A percentile compares a stretch with the other conserved stretches of the same genome.
phyloP scores from a whole-genome alignment of 2,113 vertebrate species.

The Silurus meridionalis region DNA sequence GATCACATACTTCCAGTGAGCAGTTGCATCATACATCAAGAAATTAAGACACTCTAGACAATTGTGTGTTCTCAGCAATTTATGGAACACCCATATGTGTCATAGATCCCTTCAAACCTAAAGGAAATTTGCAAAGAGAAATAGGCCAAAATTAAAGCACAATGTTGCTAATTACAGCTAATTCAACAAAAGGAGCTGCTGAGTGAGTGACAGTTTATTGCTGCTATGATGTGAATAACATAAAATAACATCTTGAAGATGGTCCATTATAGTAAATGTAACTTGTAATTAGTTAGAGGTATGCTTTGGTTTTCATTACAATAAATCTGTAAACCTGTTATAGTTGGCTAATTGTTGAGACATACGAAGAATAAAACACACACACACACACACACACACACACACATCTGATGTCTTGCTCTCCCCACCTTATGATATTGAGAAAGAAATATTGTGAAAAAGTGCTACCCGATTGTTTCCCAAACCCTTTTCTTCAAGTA shows the following conservation, averaged over 20 bases:
- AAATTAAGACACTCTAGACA: no score
- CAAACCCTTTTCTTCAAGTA: background rate
- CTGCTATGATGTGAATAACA: background rate
- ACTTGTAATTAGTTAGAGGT: background rate
- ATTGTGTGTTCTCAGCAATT: background rate
- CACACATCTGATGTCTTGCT: conserved; percentile 15
- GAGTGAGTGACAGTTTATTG: background rate
- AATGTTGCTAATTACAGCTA: background rate
- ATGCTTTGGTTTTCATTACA: background rate
- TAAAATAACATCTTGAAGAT: background rate
- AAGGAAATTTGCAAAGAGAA: background rate
- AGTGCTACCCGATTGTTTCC: background rate
- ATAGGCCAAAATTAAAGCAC: background rate
- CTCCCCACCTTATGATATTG: conserved; percentile 6
- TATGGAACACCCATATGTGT: background rate
- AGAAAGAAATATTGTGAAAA: background rate
- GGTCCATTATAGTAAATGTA: background rate
- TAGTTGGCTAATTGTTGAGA: background rate
- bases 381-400: background rate
- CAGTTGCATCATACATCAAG: no score
- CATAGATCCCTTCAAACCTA: no score
- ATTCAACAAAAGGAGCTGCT: background rate
- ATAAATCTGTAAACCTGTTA: background rate
- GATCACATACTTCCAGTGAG: no score
- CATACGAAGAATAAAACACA: background rate